Evolutionary conservation across 1,140 invertebrate species (phyloP), one percentile per base, ranked within the genome.

Genomic region (Pantala flavescens): DNA sequence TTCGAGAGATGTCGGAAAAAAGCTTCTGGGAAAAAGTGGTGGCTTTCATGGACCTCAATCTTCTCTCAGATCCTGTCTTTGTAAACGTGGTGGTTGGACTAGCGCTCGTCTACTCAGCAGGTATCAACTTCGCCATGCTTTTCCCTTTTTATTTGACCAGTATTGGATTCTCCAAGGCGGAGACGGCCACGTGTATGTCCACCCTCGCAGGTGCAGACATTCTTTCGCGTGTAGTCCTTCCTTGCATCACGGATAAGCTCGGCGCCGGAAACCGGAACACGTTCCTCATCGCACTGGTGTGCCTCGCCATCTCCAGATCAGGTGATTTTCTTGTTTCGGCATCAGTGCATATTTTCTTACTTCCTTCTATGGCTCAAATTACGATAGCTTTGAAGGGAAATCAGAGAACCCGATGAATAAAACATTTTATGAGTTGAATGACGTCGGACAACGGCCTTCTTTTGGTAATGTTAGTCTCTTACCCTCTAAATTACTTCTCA

Each of bases 51-150:
- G 88, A 89, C 79, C 82, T 89, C 72, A 87, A 88, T 79, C 81
- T 90, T 78, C 80, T 90, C 24, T 84, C 87, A 83, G 86, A 89
- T 81, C 84, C 84, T 77, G 87, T 87, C 23, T 92, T 90, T 79
- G 84, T 91, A 75, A 91, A 91, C 80, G 84, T 91, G 75, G 83
- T 90, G 71, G 86, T 90, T 71, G 90, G 90, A 0, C 82, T 90
- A 21, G 90, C 89, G 43, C 84, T 91, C 10, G 90, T 89, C 82
- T 91, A 90, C 81, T 89, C 90, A 23, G 88, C 90, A 14, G 90
- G 91, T 78, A 84, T 90, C 76, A 90, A 91, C 79, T 91, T 91
- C 79, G 90, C 90, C 81, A 87, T 91, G 85, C 87, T 91, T 71
- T 90, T 88, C 49, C 90, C 90, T 16, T 91, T 91, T 80, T 91